Evolutionary conservation across 2,113 vertebrate species (phyloP), one percentile per base, ranked within the genome.

Genomic region (Clarias gariepinus): DNA sequence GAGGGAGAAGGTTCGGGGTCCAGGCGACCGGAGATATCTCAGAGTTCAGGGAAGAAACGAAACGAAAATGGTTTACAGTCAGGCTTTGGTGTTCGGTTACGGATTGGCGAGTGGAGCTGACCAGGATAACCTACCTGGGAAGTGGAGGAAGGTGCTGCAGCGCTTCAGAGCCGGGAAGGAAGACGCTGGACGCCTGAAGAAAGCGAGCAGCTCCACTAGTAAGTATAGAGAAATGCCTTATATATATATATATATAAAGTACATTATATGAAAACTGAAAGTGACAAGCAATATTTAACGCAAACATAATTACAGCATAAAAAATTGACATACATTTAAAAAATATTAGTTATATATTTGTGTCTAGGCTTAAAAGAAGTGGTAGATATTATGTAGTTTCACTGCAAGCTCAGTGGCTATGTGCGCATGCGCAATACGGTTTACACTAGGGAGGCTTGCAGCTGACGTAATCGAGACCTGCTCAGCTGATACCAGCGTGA

Each of bases 31-130:
- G 41, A 19, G 83, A 53, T 0, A 84, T 30, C 41, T 68, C 81
- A 92, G 90, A 86, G 91, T 25, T 74, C 30, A 18, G 18, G 55
- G 71, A 63, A 1, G 60, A 91, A 55, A 81, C 88, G 16, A n/a
- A 13, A 16, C 3, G 41, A 57, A 69, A 81, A 95, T 95, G 95
- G 94, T 94, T 25, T 93, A 92, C 88, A 94, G 88, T 52, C 30
- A 93, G 78, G 94, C 93, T 82, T 36, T 92, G 52, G 90, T 92
- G 13, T 91, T 92, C 18, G 93, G 92, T 78, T 87, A 90, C 88
- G 88, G 90, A 36, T 23, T 88, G 53, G 52, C 90, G 2, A 82
- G 81, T 8, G 13, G 68, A 33, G 80, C 89, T 25, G 94, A 94
- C 61, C 91, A 94, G 57, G 89, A 92, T 41, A 90, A 89, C 25